These are phyloP conservation scores for Pheosia tremula DNA, from an alignment of 2,888 invertebrate species.

Conservation along the genomic window DNA sequence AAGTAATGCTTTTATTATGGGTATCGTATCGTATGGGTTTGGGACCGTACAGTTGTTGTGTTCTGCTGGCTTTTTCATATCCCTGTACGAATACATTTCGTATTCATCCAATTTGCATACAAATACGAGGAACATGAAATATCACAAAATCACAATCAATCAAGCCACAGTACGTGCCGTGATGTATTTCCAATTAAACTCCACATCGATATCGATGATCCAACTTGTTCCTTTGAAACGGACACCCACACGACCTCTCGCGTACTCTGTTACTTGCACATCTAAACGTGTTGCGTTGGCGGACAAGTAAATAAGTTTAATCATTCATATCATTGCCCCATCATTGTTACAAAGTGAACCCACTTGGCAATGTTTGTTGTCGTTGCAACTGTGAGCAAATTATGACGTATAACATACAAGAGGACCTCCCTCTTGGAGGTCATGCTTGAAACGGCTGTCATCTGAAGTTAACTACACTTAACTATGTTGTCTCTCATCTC, in stretches of 20 bases:
- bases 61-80: too few species aligned
- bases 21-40: too few species aligned
- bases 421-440: too few species aligned
- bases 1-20: too few species aligned
- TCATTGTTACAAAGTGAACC: constrained; percentile 33
- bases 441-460: background rate
- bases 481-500: too few species aligned
- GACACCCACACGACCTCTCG: constrained; percentile 64
- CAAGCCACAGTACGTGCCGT: constrained; percentile 60
- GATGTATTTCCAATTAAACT: constrained; percentile 72
- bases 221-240: constrained; percentile 65
- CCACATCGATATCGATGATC: constrained; percentile 65
- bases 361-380: constrained; percentile 28
- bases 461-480: too few species aligned
- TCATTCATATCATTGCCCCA: constrained; percentile 63
- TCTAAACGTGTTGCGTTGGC: constrained; percentile 58
- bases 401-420: too few species aligned
- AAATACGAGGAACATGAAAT: constrained; percentile 36
- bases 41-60: too few species aligned
- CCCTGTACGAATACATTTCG: background rate
- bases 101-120: constrained; percentile 15
- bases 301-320: constrained; percentile 70
- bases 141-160: constrained; percentile 59
- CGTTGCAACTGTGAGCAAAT: constrained; percentile 9
- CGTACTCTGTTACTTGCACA: constrained; percentile 16